phyloP scores from a whole-genome alignment of 2,113 vertebrate species.

The Onychostoma macrolepis region DNA sequence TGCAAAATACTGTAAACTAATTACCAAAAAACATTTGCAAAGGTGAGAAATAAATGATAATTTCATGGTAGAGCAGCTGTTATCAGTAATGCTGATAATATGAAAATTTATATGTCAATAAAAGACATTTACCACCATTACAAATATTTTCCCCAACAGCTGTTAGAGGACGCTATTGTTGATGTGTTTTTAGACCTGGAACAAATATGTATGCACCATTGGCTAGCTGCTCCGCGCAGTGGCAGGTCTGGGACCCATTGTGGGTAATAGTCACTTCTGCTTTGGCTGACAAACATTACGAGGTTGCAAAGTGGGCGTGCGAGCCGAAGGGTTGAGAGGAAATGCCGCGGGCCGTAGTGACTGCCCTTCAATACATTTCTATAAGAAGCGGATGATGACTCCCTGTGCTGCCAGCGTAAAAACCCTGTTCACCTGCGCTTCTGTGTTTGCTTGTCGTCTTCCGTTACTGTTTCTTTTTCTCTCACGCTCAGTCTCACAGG shows the following conservation, averaged over 20 bases:
- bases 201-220: not conserved
- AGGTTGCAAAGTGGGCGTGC: not conserved
- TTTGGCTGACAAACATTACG: constrained; percentile 19
- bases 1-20: not conserved
- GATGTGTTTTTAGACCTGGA: constrained; percentile 12
- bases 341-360: constrained; percentile 7
- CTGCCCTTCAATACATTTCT: constrained; percentile 24
- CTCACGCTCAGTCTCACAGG: constrained; percentile 48
- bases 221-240: not conserved
- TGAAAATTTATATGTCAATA: not conserved
- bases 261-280: constrained; percentile 1
- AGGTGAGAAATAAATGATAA: not conserved
- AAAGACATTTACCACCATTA: not conserved
- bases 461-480: constrained; percentile 58
- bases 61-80: not conserved
- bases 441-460: constrained; percentile 40
- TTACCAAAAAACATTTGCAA: not conserved
- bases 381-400: constrained; percentile 28
- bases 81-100: not conserved
- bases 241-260: not conserved
- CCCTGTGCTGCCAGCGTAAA: not conserved
- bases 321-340: not conserved
- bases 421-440: constrained; percentile 8
- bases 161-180: not conserved
- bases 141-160: not conserved